Percentiles rank a stretch among this genome's conserved stretches.
phyloP scores from a whole-genome alignment of 1,140 invertebrate species.

The Drosophila seguyi region DNA sequence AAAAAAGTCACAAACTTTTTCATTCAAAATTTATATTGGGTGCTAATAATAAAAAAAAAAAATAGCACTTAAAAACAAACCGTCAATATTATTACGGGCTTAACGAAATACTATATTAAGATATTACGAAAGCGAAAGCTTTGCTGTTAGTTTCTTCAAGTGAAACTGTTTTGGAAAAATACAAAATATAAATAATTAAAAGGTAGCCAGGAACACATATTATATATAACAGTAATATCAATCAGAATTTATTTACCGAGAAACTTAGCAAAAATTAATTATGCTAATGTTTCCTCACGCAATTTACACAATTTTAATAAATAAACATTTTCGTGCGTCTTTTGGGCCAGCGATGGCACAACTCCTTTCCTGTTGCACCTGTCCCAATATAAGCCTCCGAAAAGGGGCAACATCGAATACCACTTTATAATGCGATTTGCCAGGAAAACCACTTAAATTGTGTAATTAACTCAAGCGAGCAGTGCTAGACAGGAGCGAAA shows the following conservation, averaged over 20 bases:
- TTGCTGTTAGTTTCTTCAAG: not conserved
- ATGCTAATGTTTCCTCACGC: constrained; percentile 22
- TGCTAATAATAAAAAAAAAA: no score
- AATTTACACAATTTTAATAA: constrained; percentile 33
- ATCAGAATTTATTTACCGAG: not conserved
- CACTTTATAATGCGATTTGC: constrained; percentile 61
- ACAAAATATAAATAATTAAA: not conserved
- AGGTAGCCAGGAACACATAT: not conserved
- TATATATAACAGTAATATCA: not conserved
- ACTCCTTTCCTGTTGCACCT: constrained; percentile 21
- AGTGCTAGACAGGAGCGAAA: constrained; percentile 14
- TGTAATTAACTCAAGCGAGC: constrained; percentile 56
- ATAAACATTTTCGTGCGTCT: constrained; percentile 6
- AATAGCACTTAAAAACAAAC: no score
- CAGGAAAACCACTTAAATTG: constrained; percentile 57
- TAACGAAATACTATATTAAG: no score
- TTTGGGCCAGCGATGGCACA: not conserved
- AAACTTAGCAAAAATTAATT: constrained; percentile 20
- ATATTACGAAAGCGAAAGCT: not conserved
- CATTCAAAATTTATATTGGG: no score
- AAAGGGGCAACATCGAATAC: constrained; percentile 44
- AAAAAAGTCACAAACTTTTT: no score
- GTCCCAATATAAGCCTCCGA: constrained; percentile 10
- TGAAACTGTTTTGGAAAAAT: not conserved
- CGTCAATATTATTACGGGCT: no score